Evolutionary conservation across 2,113 vertebrate species (phyloP).

Genomic region (Eubucco bourcierii): DNA sequence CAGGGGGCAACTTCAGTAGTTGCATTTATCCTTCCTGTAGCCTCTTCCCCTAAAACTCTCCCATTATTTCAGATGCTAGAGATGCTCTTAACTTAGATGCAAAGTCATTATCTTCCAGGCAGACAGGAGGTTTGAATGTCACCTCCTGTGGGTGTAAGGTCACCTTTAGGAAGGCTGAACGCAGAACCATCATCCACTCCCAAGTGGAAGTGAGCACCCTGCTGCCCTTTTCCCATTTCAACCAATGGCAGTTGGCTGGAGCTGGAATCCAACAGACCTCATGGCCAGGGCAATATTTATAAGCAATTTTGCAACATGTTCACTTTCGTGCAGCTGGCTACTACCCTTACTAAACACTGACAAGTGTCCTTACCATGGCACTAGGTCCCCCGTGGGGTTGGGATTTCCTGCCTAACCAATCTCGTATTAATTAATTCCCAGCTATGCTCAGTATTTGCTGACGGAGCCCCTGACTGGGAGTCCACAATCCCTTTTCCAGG

Average conservation of each 20-base stretch:
- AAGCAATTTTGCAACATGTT: not conserved
- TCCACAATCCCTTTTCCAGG: fast-evolving
- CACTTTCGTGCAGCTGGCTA: not conserved
- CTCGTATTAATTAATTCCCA: not conserved
- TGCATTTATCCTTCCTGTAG: not conserved
- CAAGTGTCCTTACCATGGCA: not conserved
- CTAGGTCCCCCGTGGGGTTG: not conserved
- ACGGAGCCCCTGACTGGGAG: fast-evolving
- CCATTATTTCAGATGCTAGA: not conserved
- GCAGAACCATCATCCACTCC: not conserved
- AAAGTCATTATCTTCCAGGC: not conserved
- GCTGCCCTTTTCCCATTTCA: not conserved
- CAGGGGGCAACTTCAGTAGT: not conserved
- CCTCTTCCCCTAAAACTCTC: not conserved
- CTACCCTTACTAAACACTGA: not conserved
- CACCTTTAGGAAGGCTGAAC: not conserved
- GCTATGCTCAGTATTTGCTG: not conserved
- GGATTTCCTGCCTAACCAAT: not conserved
- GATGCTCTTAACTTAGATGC: not conserved
- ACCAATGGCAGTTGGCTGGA: fast-evolving
- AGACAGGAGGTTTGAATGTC: not conserved
- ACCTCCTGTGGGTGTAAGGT: not conserved
- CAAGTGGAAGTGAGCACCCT: not conserved
- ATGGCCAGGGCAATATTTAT: not conserved
- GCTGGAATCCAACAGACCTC: not conserved